Evolutionary conservation across 2,113 vertebrate genomes (phyloP).

Genomic region (Ondatra zibethicus): DNA sequence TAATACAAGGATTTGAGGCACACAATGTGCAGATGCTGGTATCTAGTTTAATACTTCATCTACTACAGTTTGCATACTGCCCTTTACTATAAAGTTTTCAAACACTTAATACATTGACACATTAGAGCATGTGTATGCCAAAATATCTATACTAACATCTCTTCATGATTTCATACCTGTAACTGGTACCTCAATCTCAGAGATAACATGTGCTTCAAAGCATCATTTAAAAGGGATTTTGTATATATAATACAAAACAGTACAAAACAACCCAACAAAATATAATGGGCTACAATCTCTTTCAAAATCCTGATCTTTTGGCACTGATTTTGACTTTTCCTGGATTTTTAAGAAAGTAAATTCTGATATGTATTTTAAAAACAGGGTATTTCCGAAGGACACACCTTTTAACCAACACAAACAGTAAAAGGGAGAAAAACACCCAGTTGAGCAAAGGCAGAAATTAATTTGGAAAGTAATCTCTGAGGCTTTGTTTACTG

Average conservation of each 20-base stretch:
- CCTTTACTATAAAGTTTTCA: not conserved
- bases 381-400: not conserved
- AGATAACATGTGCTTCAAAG: not conserved
- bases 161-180: not conserved
- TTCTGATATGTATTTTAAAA: not conserved
- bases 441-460: not conserved
- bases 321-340: not conserved
- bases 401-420: not conserved
- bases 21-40: too few species aligned
- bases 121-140: not conserved
- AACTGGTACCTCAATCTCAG: not conserved
- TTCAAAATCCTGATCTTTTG: too few species aligned
- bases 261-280: not conserved
- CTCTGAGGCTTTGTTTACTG: not conserved
- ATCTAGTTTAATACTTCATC: not conserved
- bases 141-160: not conserved
- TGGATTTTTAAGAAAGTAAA: not conserved
- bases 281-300: not conserved
- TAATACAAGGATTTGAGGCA: not conserved
- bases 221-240: accelerated
- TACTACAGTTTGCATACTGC: not conserved
- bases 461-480: not conserved
- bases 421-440: not conserved
- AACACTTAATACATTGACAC: not conserved
- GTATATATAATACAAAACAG: not conserved